Evolutionary conservation across 2,797 vertebrate species (phyloP).

Genomic region (Fundulus diaphanus): DNA sequence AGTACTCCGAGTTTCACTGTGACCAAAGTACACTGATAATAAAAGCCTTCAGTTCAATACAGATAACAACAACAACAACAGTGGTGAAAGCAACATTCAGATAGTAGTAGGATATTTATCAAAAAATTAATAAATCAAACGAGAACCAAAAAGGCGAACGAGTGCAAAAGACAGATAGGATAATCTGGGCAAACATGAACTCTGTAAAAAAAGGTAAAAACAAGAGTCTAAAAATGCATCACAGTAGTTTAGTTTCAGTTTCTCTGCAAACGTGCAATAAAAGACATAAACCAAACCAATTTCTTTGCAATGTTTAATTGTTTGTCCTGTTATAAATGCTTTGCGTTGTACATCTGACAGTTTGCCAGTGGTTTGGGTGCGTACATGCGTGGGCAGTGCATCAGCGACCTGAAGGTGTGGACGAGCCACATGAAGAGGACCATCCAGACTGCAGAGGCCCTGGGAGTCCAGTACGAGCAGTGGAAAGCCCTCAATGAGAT

Average conservation of each 20-base stretch:
- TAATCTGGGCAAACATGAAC: background rate
- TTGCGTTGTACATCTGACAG: slow-evolving; percentile 56
- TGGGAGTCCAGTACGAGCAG: slow-evolving; percentile 88
- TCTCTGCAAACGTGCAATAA: background rate
- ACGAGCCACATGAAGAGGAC: slow-evolving; percentile 94
- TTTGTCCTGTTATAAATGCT: background rate
- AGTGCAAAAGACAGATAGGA: background rate
- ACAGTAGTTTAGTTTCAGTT: background rate
- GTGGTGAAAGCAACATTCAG: too few species aligned
- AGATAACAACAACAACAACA: background rate
- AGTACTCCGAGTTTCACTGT: background rate
- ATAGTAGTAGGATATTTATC: background rate
- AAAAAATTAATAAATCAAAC: background rate
- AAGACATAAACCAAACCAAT: too few species aligned
- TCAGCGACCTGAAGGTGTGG: slow-evolving; percentile 90
- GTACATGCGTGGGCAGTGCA: slow-evolving; percentile 85
- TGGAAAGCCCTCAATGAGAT: slow-evolving; percentile 95
- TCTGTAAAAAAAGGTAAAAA: background rate
- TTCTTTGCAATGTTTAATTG: background rate
- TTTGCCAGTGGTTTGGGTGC: slow-evolving; percentile 82
- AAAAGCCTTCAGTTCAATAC: background rate
- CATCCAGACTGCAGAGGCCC: slow-evolving; percentile 90
- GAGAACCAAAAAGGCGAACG: background rate
- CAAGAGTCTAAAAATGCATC: background rate
- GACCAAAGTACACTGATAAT: background rate